Conservation (phyloP, 1,140 invertebrate genomes). For the Procambarus clarkii region DNA sequence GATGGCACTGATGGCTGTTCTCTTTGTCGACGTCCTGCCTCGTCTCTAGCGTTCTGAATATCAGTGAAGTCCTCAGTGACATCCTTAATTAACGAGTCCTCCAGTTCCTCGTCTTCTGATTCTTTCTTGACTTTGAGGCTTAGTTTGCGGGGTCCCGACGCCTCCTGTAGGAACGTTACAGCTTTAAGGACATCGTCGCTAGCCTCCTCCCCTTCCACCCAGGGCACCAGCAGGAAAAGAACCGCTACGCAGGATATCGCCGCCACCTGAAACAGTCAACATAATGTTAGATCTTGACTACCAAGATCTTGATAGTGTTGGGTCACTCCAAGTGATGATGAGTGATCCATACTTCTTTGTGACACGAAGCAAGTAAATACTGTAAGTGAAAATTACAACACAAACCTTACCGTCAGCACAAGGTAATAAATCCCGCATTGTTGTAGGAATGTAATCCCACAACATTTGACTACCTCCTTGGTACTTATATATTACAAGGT, state of each 20-base stretch:
- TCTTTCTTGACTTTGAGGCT: not conserved
- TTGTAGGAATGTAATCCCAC: too few species aligned
- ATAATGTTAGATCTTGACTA: not conserved
- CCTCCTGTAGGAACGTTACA: slow-evolving; percentile 37
- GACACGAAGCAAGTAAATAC: too few species aligned
- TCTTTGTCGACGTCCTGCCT: not conserved
- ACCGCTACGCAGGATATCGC: slow-evolving; percentile 10
- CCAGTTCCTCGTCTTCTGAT: not conserved
- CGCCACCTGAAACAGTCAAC: slow-evolving; percentile 27
- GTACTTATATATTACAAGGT: too few species aligned
- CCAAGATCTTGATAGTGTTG: too few species aligned
- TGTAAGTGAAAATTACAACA: too few species aligned
- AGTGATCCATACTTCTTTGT: too few species aligned
- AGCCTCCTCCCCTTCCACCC: slow-evolving; percentile 30
- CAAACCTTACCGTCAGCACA: too few species aligned
- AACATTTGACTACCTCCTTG: too few species aligned
- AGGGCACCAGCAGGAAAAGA: slow-evolving; percentile 22
- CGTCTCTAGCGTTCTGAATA: not conserved
- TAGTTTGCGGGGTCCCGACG: not conserved
- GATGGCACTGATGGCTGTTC: not conserved
- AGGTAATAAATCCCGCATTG: too few species aligned
- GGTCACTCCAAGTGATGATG: too few species aligned
- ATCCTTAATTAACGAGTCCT: not conserved
- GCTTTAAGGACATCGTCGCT: slow-evolving; percentile 54
- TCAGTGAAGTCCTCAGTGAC: not conserved